Base-by-base conservation (phyloP, 2,797 vertebrate species). In the Craterocephalus amniculus region DNA sequence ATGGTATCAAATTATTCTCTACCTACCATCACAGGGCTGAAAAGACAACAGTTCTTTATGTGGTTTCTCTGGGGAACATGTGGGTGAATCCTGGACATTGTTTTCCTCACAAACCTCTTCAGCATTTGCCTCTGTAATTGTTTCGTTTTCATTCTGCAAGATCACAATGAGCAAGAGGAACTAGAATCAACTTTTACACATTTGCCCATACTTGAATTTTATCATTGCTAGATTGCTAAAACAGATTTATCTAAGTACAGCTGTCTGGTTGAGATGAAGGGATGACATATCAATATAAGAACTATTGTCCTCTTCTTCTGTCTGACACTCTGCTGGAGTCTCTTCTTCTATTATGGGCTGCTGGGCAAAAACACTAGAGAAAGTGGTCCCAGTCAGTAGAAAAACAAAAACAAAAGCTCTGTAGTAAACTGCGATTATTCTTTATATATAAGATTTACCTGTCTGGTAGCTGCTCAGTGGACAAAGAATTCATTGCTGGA, bases 21-120 rank as follows among this genome's bases (percentile, higher is more conserved):
- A 54, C 71, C 74, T 69, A 90, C 89, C 87, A 38, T 71, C 54
- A 45, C 63, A 4, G 64, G 87, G 77, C 27, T 55, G 38, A 69
- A 45, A 29, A 51, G 71, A 64, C 80, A 72, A 78, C 29, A 67
- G 26, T 49, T 65, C 45, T 32, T 54, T 38, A 57, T 35, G 51
- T 57, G 54, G 8, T 32, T 82, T 76, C 10, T 79, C 80, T 64
- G 74, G 56, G 18, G 48, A 35, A 66, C 24, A 60, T n/a, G 11
- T 5, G 3, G 34, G 6, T 29, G 67, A 38, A 70, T 87, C 74
- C 59, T 70, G 64, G 6, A 16, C 63, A 36, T 67, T 7, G 43
- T 78, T 81, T 74, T 83, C 70, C 48, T 82, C 59, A 20, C 34
- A 7, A 26, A 56, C 71, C 11, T 84, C 77, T 35, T 79, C 86